These are phyloP conservation scores for Coelopa pilipes DNA, from an alignment of 2,888 invertebrate species.

Conservation along the genomic window DNA sequence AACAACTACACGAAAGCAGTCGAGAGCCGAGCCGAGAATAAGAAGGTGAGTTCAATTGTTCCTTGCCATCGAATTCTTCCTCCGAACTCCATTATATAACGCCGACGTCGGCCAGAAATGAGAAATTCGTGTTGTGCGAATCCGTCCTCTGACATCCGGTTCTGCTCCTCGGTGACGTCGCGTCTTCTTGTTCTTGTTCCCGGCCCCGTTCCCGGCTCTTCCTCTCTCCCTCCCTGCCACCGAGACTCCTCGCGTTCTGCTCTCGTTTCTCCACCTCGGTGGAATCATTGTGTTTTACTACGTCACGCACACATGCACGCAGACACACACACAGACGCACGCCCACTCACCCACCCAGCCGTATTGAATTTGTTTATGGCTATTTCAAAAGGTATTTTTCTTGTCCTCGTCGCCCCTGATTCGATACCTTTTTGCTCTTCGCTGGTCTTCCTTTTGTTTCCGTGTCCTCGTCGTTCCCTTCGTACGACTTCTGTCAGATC, in stretches of 20 bases:
- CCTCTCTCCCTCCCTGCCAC: too few species aligned
- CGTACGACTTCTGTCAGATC: too few species aligned
- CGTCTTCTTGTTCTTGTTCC: not conserved
- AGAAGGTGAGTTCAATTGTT: slow-evolving; percentile 18
- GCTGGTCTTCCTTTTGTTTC: slow-evolving; percentile 1
- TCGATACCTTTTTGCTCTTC: not conserved
- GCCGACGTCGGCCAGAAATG: not conserved
- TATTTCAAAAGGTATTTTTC: slow-evolving; percentile 5
- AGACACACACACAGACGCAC: slow-evolving; percentile 2
- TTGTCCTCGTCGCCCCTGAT: slow-evolving; percentile 11
- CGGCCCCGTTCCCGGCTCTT: not conserved
- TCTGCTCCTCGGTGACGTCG: not conserved
- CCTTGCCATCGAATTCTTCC: not conserved
- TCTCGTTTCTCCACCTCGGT: too few species aligned
- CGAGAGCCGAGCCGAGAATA: not conserved
- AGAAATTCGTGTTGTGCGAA: slow-evolving; percentile 4
- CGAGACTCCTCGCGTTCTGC: too few species aligned
- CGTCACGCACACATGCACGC: not conserved
- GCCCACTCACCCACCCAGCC: not conserved
- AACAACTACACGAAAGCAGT: not conserved
- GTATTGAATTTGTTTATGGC: slow-evolving; percentile 2
- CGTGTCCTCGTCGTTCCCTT: slow-evolving; percentile 12
- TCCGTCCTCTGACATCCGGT: slow-evolving; percentile 10
- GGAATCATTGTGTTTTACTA: slow-evolving; percentile 12
- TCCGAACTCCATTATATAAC: slow-evolving; percentile 14